Evolutionary conservation across 2,888 invertebrate species (phyloP), one percentile per base, ranked within the genome.

Genomic region (Conchocele bisecta): DNA sequence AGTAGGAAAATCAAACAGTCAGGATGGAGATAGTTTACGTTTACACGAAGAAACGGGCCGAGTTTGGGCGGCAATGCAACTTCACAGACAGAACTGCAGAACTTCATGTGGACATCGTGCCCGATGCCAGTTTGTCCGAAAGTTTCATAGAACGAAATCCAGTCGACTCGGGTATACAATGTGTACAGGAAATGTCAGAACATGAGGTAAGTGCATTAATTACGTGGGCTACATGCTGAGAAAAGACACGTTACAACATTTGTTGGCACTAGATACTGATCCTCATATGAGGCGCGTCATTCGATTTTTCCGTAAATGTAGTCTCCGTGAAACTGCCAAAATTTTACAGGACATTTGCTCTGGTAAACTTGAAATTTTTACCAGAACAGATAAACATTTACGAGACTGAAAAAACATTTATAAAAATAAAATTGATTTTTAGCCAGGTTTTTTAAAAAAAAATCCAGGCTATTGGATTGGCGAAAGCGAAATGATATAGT

Each of bases 1-100:
- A 41, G 15, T 9, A 41, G 41, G 20, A 41, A 41, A 17, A 20
- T 17, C 7, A 17, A 48, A 24, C 15, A 17, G n/a, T 7, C 51
- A 51, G 64, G 41, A 91, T 92, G 91, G 91, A 92, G 81, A 91
- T 92, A 54, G 89, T 89, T 31, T 91, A 91, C 70, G 90, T 91
- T 13, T 92, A 92, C 78, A 90, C 91, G 17, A 91, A 92, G 82
- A 91, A 91, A 74, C 74, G 92, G 72, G 72, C 87, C 26, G 89
- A 91, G 66, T 92, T 92, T 77, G 92, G 92, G 3, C 87, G 91
- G 54, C 91, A 91, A 69, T 91, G 91, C 73, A 89, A 89, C 79
- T 92, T 92, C 76, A 83, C 87, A 11, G 92, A 92, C 81, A 79
- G 90, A 50, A 86, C 90, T 33, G 91, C 91, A 7, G 91, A 91